Percentiles rank a stretch among this genome's conserved stretches.
These are phyloP conservation scores for Poicephalus meyeri DNA, from an alignment of 2,113 vertebrate species.

Conservation along the genomic window DNA sequence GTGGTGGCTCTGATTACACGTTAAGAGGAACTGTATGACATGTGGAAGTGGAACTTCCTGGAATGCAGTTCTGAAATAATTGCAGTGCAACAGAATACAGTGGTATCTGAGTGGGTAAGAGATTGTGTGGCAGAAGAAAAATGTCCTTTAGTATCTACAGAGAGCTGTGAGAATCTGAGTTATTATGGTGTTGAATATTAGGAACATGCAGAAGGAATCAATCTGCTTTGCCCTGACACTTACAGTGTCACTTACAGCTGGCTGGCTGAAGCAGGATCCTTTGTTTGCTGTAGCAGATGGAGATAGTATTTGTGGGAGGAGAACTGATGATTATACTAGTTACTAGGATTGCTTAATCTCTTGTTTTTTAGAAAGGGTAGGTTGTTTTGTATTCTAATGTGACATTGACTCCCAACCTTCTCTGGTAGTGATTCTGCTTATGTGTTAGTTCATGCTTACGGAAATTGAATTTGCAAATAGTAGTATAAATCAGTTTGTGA, in stretches of 20 bases:
- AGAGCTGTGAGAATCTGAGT: not conserved
- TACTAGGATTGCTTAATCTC: not conserved
- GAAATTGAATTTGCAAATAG: not conserved
- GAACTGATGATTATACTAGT: not conserved
- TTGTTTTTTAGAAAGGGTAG: not conserved
- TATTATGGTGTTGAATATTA: not conserved
- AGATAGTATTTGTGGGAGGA: not conserved
- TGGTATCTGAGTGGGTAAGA: not conserved
- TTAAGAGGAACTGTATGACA: not conserved
- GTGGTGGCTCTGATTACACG: not conserved
- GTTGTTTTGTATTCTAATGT: not conserved
- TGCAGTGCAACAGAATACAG: not conserved
- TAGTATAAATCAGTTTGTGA: not conserved
- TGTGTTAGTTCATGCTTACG: not conserved
- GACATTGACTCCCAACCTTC: not conserved
- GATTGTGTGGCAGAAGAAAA: not conserved
- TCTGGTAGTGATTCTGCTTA: not conserved
- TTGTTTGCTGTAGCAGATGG: not conserved
- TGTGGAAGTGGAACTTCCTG: constrained; percentile 19
- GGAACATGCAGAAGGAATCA: not conserved
- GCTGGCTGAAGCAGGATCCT: not conserved
- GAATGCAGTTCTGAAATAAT: not conserved
- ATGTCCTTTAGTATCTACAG: not conserved
- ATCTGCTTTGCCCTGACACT: not conserved
- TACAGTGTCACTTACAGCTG: not conserved